Evolutionary conservation across 2,888 invertebrate genomes (phyloP), one percentile per base, ranked within the genome.

Genomic region (Cremastinae sp.): DNA sequence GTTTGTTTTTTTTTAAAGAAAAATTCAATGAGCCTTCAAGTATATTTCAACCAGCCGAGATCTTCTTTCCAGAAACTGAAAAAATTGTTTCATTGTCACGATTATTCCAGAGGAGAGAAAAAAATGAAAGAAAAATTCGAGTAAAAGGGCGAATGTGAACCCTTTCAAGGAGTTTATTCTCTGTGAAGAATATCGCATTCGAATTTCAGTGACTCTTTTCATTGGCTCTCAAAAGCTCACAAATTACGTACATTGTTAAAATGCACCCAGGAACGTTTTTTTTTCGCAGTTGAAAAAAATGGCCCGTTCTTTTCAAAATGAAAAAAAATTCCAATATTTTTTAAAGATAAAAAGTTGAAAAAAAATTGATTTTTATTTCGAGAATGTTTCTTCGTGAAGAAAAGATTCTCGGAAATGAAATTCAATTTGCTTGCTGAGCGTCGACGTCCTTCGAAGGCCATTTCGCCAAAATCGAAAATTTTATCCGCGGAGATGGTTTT

Each of bases 21-120:
- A 7, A 56, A 65, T 65, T 70, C 70, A 70, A 72, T 68, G 72
- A 34, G 34, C 56, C 49, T 20, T 56, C 22, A 22, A 56, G 56
- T 47, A 58, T n/a, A n/a, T 22, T 18, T 49, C n/a, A 45, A 62
- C 36, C n/a, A 45, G 53, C 38, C 47, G 10, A 56, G 22, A 53
- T 69, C 61, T 38, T 41, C 5, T 36, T 36, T 68, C 47, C 38
- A 54, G 28, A 56, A 75, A 62, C 64, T 45, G 51, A 51, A 28
- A 28, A 28, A 62, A 69, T 56, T 18, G 12, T 54, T 14, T 14
- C 28, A 22, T 45, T 45, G 69, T 51, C 7, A 28, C 22, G 18
- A 7, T n/a, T n/a, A n/a, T 43, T 12, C 8, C 16, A 41, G 14
- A 64, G 1, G 9, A 41, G 9, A 18, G 28, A 61, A 34, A 18